Base-by-base conservation (phyloP, 2,888 invertebrate species). In the Hirtodrosophila histrioides region DNA sequence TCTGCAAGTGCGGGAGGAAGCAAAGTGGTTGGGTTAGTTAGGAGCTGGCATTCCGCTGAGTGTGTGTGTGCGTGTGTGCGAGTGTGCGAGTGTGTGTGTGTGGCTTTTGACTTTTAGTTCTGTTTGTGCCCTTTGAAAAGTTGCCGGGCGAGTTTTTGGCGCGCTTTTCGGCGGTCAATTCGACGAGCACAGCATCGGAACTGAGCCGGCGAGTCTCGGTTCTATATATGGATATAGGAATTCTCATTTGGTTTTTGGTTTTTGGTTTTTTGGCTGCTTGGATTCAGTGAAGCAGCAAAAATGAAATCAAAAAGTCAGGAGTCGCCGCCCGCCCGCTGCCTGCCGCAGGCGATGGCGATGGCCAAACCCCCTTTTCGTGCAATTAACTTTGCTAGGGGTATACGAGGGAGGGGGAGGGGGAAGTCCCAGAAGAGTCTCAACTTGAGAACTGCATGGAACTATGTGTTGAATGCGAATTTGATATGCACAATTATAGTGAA, bases 121-220 rank as follows among this genome's bases (percentile, higher is more conserved):
- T 17, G 60, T 46, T 44, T 63, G 54, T 63, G 54, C 54, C 58
- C 43, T 58, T 68, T 66, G 29, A 44, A 31, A 71, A 81, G 81
- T 79, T 71, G 81, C 29, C 43, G 40, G 48, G 78, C 69, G 63
- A 80, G 63, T 81, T 83, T 79, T 80, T 80, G 80, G 80, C 80
- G 80, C 86, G 80, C 86, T 85, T 80, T 80, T 85, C 37, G 84
- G 46, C 51, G 33, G 55, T 31, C 43, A 35, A 45, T 35, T 55
- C 27, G 31, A 50, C 69, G 35, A 43, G 6, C 0, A 31, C 8
- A 31, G 7, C 31, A 6, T 31, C 27, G n/a, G n/a, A n/a, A n/a
- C n/a, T n/a, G 27, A 35, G n/a, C 60, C 73, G 62, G 40, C 57
- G 36, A 50, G 29, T 45, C 49, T 56, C 31, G 50, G 9, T 50